Evolutionary conservation across 1,140 invertebrate species (phyloP).

Genomic region (Diplogasteroides magnus): DNA sequence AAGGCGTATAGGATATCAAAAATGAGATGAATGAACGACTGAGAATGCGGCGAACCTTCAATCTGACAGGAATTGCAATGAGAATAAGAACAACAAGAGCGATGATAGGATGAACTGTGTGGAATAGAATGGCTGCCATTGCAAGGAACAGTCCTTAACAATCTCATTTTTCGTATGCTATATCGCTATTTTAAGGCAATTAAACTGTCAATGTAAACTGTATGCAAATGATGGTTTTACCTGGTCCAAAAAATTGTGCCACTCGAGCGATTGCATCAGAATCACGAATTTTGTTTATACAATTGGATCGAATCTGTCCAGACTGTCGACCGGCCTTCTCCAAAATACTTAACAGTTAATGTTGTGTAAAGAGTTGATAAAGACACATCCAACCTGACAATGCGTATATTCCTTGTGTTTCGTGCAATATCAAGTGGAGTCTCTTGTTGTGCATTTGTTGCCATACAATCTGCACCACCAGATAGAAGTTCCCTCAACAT

Average conservation of each 20-base stretch:
- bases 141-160: slow-evolving; percentile 4
- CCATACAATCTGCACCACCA: slow-evolving; percentile 14
- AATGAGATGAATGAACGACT: no score
- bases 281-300: background rate
- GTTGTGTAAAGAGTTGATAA: background rate
- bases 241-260: background rate
- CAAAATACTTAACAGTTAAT: background rate
- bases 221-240: background rate
- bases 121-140: background rate
- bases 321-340: background rate
- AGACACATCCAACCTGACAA: slow-evolving; percentile 6
- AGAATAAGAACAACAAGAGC: slow-evolving; percentile 3
- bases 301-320: background rate
- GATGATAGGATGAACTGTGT: slow-evolving; percentile 3
- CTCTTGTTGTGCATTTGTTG: slow-evolving; percentile 19
- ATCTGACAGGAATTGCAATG: background rate
- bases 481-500: slow-evolving; percentile 19
- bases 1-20: no score
- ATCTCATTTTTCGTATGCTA: background rate
- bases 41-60: no score
- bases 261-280: background rate
- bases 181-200: background rate
- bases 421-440: slow-evolving; percentile 22
- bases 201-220: background rate
- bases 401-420: slow-evolving; percentile 6